Base-by-base conservation (phyloP, 1,140 invertebrate species). In the Mycetomoellerius zeteki region DNA sequence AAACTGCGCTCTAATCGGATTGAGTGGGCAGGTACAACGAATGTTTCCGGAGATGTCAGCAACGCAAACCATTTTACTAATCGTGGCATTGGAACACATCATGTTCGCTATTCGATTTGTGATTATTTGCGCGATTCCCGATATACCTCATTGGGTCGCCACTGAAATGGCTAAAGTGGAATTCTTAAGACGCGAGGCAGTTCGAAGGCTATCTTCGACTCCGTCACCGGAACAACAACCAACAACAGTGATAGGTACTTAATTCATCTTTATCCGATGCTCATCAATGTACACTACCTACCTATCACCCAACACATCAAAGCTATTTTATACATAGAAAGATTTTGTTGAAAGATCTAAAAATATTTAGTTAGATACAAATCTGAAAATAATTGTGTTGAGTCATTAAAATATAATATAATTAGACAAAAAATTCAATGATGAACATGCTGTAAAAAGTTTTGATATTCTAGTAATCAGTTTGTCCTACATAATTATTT, bases 1-100 rank as follows among this genome's bases (percentile, higher is more conserved):
- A 0, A 99, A 99, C 95, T 99, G 98, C 96, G 98, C 98, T 0
- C 95, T 99, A 43, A 98, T 99, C 87, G 98, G 98, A 30, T 96
- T 99, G 6, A 99, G 98, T 3, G 98, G 98, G 1, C 98, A 98
- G 91, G 97, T 99, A 8, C 97, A 98, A 88, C 96, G 98, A 77
- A 96, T 99, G 96, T 97, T 98, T 93, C 98, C 99, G 0, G 97
- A 97, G 81, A 96, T 99, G 93, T 98, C 98, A 27, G 97, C 97
- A 0, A 98, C 97, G 3, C 97, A 98, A 93, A 98, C 98, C 19
- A 97, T 99, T 80, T 95, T 99, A 16, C 93, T 99, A 87, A 98
- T 99, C 92, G 98, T 99, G 2, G 97, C 97, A 16, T 93, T 98
- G 19, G 98, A 98, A 96, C 99, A 99, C 93, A 96, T 99, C 21